A percentile compares a stretch with the other conserved stretches of the same genome.
Evolutionary conservation across 2,797 vertebrate species (phyloP).

Genomic region (Capromys pilorides): DNA sequence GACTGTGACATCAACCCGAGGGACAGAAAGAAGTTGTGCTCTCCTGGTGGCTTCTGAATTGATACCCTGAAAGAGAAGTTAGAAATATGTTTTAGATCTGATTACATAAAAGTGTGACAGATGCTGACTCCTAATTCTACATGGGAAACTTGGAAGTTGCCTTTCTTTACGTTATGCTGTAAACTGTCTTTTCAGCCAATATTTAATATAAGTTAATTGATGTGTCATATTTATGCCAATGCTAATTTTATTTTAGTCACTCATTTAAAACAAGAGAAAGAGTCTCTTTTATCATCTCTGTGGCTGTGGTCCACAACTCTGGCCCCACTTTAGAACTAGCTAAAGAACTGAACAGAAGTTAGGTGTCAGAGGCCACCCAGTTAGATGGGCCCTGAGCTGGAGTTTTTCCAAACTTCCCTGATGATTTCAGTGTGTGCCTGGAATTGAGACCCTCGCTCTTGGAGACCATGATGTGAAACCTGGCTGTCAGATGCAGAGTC

Average conservation of each 20-base stretch:
- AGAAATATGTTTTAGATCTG: not conserved
- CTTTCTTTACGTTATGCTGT: constrained; percentile 19
- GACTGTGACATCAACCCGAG: not conserved
- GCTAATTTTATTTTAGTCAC: not conserved
- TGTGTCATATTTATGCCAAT: not conserved
- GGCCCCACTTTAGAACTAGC: not conserved
- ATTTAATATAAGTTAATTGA: not conserved
- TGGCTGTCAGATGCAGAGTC: not conserved
- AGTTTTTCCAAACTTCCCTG: not conserved
- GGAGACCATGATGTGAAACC: not conserved
- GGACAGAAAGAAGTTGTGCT: not conserved
- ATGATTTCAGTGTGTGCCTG: not conserved
- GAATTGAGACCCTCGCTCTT: not conserved
- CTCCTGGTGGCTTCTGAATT: constrained; percentile 8
- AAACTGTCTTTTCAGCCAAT: not conserved
- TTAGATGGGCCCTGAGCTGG: not conserved
- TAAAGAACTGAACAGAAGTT: not conserved
- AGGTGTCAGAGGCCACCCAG: not conserved
- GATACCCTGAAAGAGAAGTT: constrained; percentile 8
- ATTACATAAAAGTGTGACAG: not conserved
- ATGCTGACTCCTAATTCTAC: not conserved
- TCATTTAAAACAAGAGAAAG: not conserved
- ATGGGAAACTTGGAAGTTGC: not conserved
- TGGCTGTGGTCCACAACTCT: not conserved
- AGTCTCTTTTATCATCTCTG: not conserved